Conservation (phyloP, 2,113 vertebrate genomes). For the Xenopus tropicalis region DNA sequence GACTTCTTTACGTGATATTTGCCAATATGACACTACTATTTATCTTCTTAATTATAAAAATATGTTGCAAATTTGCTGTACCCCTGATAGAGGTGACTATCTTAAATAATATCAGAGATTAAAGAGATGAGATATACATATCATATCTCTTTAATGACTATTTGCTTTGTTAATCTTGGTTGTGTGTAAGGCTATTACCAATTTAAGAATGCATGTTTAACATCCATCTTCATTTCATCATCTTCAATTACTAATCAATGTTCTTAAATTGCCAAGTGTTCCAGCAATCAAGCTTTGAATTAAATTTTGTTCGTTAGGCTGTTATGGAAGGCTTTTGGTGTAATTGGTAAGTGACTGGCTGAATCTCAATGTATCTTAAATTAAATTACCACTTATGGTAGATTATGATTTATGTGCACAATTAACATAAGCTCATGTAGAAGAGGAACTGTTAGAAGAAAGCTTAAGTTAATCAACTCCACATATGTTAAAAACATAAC, state of each 20-base stretch:
- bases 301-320: constrained; percentile 36
- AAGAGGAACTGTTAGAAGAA: constrained; percentile 22
- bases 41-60: too few species aligned
- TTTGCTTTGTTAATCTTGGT: constrained; percentile 25
- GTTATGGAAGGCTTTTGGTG: constrained; percentile 40
- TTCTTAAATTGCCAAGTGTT: constrained; percentile 41
- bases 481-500: constrained; percentile 30
- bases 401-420: constrained; percentile 41
- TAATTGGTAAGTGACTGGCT: constrained; percentile 36
- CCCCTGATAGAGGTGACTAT: neutral
- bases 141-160: constrained; percentile 10
- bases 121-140: neutral
- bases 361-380: constrained; percentile 37
- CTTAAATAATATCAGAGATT: neutral
- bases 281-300: constrained; percentile 41
- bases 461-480: constrained; percentile 32
- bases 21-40: too few species aligned
- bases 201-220: constrained; percentile 30
- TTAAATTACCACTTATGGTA: constrained; percentile 39
- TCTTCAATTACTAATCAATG: constrained; percentile 44
- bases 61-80: too few species aligned
- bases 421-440: constrained; percentile 27
- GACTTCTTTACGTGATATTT: too few species aligned
- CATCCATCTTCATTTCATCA: constrained; percentile 39
- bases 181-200: constrained; percentile 28